Base-by-base conservation (phyloP, 2,797 vertebrate genomes). In the Buceros bicornis region DNA sequence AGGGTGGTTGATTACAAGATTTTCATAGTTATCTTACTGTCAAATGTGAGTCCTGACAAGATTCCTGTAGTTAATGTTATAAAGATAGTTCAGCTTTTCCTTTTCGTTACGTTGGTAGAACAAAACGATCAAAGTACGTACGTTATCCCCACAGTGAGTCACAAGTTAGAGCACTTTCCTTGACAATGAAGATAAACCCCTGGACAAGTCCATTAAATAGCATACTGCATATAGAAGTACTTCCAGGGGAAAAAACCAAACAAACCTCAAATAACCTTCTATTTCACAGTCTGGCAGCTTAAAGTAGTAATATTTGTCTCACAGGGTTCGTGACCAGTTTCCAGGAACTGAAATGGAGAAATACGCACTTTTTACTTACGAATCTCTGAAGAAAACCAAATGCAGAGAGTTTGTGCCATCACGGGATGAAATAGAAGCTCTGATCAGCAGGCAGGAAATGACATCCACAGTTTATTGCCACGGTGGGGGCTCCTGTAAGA, bases 401-500 rank as follows among this genome's bases (percentile, higher is more conserved):
- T 95, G 98, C 96, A 97, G 99, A 71, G 99, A 99, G 97, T 99
- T 99, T 87, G 99, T 99, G 86, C 99, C 99, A 3, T 99, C 99
- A 0, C 98, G 99, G 62, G 99, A 99, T 96, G 99, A 99, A 97
- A 99, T 99, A 82, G 98, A 99, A 61, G 98, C 99, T 33, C 98
- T 99, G 80, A 98, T 99, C 65, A 94, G 98, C 56, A 98, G 99
- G 56, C 99, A 99, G 97, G 99, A 99, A 80, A 99, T 99, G 99
- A 99, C 98, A 43, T 99, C 99, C 91, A 99, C 98, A 0, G 99
- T 99, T 19, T 98, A 99, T 85, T 99, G 99, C 96, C 99, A 99
- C 1, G 99, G 99, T 3, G 99, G 99, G 11, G 99, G 99, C 16
- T 99, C 99, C 92, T 99, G 99, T 98, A 99, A 99, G 97, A 99